Evolutionary conservation across 2,888 invertebrate species (phyloP), one percentile per base, ranked within the genome.

Genomic region (Noctua janthe): DNA sequence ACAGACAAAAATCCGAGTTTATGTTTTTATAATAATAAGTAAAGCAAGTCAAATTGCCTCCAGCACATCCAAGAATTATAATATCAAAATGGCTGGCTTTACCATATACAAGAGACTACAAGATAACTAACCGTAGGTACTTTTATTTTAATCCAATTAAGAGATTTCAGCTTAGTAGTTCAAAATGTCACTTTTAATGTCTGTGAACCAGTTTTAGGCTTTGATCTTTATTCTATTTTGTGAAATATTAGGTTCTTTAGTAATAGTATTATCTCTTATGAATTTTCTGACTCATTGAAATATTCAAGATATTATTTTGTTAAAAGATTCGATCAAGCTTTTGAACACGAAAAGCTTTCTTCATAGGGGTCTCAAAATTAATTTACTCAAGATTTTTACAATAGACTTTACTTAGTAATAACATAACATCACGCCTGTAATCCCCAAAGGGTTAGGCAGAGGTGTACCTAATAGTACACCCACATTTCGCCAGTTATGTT

Each of bases 101-200:
- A 23, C 39, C 17, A 56, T n/a, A n/a, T 39, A 47, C 47, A 47
- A 0, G 43, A 43, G 47, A 15, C 15, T 8, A 69, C 3, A 43
- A 69, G 43, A 47, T n/a, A 69, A 67, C 43, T 13, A 23, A 8
- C 35, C 7, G 70, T 49, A 70, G 0, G 8, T 54, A 51, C 17
- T 69, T 51, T 56, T 78, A 72, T 35, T 72, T 77, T 71, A 72
- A 74, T 73, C 77, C 80, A 83, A 83, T 87, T 87, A 82, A 80
- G 86, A 86, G 72, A 80, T 87, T 87, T 80, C 74, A 78, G 80
- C 64, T 67, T 56, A 56, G 10, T 49, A 64, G 49, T 72, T 76
- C 76, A 70, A 76, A 76, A 80, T 86, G 84, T 78, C 82, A 86
- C 72, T 74, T 81, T 80, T 83, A 82, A 84, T 78, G 75, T 35